phyloP scores from a whole-genome alignment of 2,113 vertebrate species.

The Siniperca chuatsi region DNA sequence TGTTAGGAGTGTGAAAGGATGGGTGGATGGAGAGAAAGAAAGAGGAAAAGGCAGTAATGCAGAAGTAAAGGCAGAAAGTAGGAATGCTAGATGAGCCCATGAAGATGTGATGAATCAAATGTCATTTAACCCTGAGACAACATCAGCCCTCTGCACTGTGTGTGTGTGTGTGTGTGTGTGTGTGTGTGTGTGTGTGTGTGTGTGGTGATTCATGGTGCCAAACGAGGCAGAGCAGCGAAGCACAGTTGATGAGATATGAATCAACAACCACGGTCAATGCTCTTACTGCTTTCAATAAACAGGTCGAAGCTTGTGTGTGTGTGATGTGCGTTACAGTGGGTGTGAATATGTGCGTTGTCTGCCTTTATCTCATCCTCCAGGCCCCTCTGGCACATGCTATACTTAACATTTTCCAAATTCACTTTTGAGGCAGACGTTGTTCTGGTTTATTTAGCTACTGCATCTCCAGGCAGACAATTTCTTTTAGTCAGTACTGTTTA shows the following conservation, averaged over 20 bases:
- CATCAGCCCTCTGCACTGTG: conserved; percentile 8
- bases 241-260: conserved; percentile 61
- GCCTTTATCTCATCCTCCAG: conserved; percentile 32
- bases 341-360: conserved; percentile 48
- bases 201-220: conserved; percentile 31
- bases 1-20: not conserved
- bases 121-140: conserved; percentile 53
- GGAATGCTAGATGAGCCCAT: conserved; percentile 9
- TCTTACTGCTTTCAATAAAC: conserved; percentile 55
- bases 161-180: conserved; percentile 8
- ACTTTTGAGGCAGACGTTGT: conserved; percentile 7
- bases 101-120: conserved; percentile 56
- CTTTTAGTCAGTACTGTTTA: not conserved
- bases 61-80: not conserved
- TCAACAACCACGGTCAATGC: conserved; percentile 57
- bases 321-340: conserved; percentile 20
- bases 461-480: not conserved
- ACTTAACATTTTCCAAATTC: conserved; percentile 18
- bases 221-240: conserved; percentile 37
- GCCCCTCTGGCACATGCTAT: conserved; percentile 11
- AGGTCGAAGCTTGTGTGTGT: conserved; percentile 18
- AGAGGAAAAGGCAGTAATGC: conserved; percentile 17
- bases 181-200: conserved; percentile 7
- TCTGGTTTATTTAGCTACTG: not conserved
- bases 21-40: not conserved